Evolutionary conservation across 2,888 invertebrate genomes (phyloP).

Genomic region (Caenorhabditis sinica): DNA sequence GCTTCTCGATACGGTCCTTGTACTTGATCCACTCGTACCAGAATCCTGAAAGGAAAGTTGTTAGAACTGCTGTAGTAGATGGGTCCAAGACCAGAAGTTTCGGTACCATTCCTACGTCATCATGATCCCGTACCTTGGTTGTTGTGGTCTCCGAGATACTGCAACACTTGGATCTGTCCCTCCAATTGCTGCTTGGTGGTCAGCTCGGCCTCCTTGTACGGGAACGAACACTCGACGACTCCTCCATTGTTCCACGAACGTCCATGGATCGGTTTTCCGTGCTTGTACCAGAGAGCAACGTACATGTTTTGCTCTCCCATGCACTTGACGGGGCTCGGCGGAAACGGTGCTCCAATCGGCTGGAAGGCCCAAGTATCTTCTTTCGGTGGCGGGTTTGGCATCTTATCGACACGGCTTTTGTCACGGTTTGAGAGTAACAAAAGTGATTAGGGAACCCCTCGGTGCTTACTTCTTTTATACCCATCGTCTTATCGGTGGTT

Average conservation of each 20-base stretch:
- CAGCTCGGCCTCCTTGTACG: constrained; percentile 76
- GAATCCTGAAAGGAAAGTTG: constrained; percentile 48
- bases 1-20: too few relatives aligned
- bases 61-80: too few relatives aligned
- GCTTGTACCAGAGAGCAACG: constrained; percentile 75
- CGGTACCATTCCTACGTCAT: not conserved
- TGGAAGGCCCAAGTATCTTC: constrained; percentile 70
- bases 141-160: constrained; percentile 80
- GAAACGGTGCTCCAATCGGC: constrained; percentile 70
- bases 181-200: too few relatives aligned
- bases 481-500: too few relatives aligned
- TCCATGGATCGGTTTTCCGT: too few relatives aligned
- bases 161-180: constrained; percentile 80
- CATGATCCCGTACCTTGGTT: constrained; percentile 45
- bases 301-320: constrained; percentile 73
- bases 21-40: constrained; percentile 82
- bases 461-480: too few relatives aligned
- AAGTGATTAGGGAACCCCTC: too few relatives aligned
- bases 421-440: too few relatives aligned
- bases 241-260: constrained; percentile 78
- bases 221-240: constrained; percentile 79
- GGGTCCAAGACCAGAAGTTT: not conserved
- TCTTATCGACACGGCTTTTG: not conserved
- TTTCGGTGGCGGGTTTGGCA: constrained; percentile 59
- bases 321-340: constrained; percentile 65